Conservation (phyloP, 2,113 vertebrate species). For the Laterallus jamaicensis region DNA sequence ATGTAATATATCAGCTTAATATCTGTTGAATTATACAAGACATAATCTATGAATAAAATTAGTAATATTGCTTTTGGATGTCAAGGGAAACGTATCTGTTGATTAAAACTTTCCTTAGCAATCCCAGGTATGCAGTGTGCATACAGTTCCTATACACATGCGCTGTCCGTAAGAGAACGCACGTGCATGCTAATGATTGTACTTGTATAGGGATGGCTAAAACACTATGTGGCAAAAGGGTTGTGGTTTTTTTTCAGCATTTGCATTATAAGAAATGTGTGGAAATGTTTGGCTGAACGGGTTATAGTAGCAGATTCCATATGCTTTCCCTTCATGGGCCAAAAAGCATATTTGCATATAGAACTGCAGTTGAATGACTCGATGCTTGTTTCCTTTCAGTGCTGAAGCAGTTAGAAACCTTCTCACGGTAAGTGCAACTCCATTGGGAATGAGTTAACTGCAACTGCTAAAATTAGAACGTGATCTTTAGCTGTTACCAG, state of each 20-base stretch:
- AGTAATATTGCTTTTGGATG: background rate
- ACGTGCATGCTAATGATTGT: background rate
- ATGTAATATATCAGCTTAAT: background rate
- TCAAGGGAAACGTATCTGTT: background rate
- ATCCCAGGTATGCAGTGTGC: background rate
- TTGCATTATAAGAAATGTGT: constrained; percentile 36
- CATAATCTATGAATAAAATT: background rate
- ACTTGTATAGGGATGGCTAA: constrained; percentile 3
- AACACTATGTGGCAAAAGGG: background rate
- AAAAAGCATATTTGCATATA: constrained; percentile 62
- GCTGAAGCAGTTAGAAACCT: constrained; percentile 84
- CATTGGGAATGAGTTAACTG: constrained; percentile 70
- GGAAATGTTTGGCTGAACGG: constrained; percentile 31
- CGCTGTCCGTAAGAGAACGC: background rate
- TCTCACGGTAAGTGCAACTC: constrained; percentile 79
- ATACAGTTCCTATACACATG: background rate
- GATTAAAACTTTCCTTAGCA: background rate
- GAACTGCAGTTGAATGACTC: constrained; percentile 80
- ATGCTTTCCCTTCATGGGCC: constrained; percentile 65
- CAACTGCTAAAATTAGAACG: constrained; percentile 52
- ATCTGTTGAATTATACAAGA: background rate
- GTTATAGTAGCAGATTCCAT: constrained; percentile 35
- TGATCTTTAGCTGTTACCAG: constrained; percentile 52
- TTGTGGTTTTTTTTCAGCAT: background rate
- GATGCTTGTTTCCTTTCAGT: constrained; percentile 87